Evolutionary conservation across 2,113 vertebrate genomes (phyloP).

Genomic region (Pseudorectes ferrugineus): DNA sequence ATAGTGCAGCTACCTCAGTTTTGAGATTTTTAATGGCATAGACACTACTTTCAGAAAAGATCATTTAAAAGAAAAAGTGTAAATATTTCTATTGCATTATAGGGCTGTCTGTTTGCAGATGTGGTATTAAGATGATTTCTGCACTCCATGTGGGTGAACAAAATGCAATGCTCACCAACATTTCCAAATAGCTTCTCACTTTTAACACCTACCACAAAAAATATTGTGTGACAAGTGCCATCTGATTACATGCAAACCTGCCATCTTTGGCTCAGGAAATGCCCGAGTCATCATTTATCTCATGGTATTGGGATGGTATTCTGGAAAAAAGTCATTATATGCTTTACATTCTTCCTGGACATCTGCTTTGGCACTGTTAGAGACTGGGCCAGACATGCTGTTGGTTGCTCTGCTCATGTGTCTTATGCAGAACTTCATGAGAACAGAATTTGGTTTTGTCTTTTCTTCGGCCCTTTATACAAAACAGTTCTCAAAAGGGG

Average conservation of each 20-base stretch:
- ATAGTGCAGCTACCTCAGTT: not conserved
- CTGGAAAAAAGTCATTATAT: not conserved
- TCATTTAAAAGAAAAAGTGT: not conserved
- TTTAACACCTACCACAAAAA: not conserved
- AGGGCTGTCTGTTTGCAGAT: not conserved
- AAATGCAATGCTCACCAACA: not conserved
- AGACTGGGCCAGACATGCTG: not conserved
- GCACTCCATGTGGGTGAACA: not conserved
- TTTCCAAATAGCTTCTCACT: not conserved
- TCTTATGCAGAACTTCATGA: not conserved
- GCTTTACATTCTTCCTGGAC: not conserved
- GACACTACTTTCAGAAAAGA: not conserved
- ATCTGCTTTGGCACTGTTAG: not conserved
- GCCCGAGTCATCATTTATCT: not conserved
- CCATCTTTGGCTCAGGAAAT: not conserved
- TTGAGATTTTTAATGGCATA: not conserved
- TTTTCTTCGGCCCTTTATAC: not conserved
- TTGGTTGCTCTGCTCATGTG: not conserved
- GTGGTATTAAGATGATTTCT: not conserved
- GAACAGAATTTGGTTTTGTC: not conserved
- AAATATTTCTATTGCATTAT: not conserved
- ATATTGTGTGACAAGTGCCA: not conserved
- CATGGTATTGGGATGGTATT: not conserved
- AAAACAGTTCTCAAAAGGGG: not conserved
- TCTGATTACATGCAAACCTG: not conserved